A percentile compares a stretch with the other conserved stretches of the same genome.
phyloP scores from a whole-genome alignment of 2,888 invertebrate species.

The Eumacrocentrus americanus region DNA sequence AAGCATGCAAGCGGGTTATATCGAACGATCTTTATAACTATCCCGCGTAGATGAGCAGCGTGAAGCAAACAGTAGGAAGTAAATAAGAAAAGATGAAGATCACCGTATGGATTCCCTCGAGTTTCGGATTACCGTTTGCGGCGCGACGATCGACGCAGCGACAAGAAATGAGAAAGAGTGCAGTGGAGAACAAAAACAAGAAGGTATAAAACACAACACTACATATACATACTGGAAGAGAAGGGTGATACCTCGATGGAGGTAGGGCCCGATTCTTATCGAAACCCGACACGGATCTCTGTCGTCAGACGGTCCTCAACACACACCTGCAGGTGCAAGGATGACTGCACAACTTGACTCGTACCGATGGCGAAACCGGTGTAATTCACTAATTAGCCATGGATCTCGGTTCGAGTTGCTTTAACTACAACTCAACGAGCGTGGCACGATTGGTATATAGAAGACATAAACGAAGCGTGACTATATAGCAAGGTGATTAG shows the following conservation, averaged over 20 bases:
- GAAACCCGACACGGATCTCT: conserved; percentile 43
- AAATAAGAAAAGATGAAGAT: conserved; percentile 30
- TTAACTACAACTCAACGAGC: too few species aligned
- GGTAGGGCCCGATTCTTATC: conserved; percentile 44
- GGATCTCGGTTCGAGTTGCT: too few species aligned
- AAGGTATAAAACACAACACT: conserved; percentile 30
- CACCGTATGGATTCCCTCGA: conserved; percentile 35
- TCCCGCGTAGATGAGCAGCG: background rate
- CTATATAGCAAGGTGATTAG: too few species aligned
- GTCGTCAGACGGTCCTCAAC: conserved; percentile 21
- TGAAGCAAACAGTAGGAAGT: conserved; percentile 2
- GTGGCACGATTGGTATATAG: too few species aligned
- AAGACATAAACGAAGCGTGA: too few species aligned
- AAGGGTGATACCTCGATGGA: background rate
- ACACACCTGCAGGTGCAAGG: conserved; percentile 10
- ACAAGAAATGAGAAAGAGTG: conserved; percentile 22
- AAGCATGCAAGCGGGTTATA: conserved; percentile 12
- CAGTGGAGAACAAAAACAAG: conserved; percentile 16
- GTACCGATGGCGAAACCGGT: background rate
- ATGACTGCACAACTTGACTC: background rate
- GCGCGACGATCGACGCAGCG: conserved; percentile 8
- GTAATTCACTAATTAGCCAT: conserved; percentile 7
- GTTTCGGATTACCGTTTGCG: conserved; percentile 33
- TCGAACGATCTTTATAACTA: background rate
- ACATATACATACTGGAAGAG: conserved; percentile 37